phyloP scores from a whole-genome alignment of 2,888 invertebrate species.

The Leucophenga montana region DNA sequence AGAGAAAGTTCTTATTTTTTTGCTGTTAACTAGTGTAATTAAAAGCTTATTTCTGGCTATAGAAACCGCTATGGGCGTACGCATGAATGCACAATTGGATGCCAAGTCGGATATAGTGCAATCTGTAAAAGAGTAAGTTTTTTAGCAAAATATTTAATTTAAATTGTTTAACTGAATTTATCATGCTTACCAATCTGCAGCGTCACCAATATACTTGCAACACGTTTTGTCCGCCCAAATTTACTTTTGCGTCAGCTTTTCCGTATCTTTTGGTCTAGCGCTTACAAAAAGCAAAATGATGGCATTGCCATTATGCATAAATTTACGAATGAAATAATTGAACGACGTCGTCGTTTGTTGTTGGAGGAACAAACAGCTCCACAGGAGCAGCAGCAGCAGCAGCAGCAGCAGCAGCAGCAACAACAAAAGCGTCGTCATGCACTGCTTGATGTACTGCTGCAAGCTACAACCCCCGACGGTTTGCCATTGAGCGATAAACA shows the following conservation, averaged over 20 bases:
- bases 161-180: background rate
- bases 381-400: no score
- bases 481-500: constrained; percentile 76
- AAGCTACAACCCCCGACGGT: constrained; percentile 76
- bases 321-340: constrained; percentile 75
- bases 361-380: constrained; percentile 1
- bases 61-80: constrained; percentile 88
- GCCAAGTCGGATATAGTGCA: constrained; percentile 80
- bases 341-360: constrained; percentile 62
- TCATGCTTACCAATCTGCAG: constrained; percentile 41
- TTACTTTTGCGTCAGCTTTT: constrained; percentile 53
- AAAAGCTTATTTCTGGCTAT: background rate
- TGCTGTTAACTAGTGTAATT: constrained; percentile 46
- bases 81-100: constrained; percentile 80
- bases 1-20: no score
- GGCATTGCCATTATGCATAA: constrained; percentile 73
- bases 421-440: constrained; percentile 74
- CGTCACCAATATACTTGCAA: constrained; percentile 59
- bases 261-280: constrained; percentile 47
- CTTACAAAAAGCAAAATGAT: constrained; percentile 70
- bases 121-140: constrained; percentile 79
- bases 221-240: constrained; percentile 60
- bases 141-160: background rate
- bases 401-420: no score
- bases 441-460: constrained; percentile 79